Evolutionary conservation across 2,888 invertebrate genomes (phyloP).

Genomic region (Timema podura): DNA sequence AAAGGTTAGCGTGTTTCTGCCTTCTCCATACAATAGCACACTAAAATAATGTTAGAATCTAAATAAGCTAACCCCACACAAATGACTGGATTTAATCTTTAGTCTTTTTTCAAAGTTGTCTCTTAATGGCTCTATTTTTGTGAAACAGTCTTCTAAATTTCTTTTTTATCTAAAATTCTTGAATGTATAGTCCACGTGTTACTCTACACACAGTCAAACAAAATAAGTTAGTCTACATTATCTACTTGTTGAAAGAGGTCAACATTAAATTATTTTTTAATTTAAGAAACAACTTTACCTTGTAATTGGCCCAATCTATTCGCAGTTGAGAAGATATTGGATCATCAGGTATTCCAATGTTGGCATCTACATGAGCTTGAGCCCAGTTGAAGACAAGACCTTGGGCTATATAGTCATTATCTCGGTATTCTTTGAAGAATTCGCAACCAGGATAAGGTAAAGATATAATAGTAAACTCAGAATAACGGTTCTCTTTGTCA

Average conservation of each 20-base stretch:
- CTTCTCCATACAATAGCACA: too few species aligned
- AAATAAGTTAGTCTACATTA: too few species aligned
- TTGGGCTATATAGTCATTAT: slow-evolving; percentile 63
- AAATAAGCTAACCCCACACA: too few species aligned
- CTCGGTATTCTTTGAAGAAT: slow-evolving; percentile 71
- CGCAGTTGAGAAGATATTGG: slow-evolving; percentile 47
- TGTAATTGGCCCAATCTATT: slow-evolving; percentile 64
- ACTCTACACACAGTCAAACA: too few species aligned
- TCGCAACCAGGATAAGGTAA: slow-evolving; percentile 83
- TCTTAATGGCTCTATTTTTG: too few species aligned
- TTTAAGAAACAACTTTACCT: slow-evolving; percentile 42
- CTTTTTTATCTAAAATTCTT: neutral
- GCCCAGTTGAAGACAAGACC: slow-evolving; percentile 69
- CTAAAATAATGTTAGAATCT: too few species aligned
- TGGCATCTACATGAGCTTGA: slow-evolving; percentile 64
- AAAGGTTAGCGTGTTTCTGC: too few species aligned
- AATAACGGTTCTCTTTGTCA: slow-evolving; percentile 70
- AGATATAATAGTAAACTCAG: slow-evolving; percentile 65
- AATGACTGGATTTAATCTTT: too few species aligned
- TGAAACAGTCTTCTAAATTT: too few species aligned
- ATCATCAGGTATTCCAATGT: slow-evolving; percentile 58
- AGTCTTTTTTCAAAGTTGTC: too few species aligned
- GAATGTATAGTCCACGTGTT: neutral
- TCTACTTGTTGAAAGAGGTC: too few species aligned
- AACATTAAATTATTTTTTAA: too few species aligned